A percentile compares a stretch with the other conserved stretches of the same genome.
Conservation (phyloP, 1,140 invertebrate species). For the Coelopa frigida region DNA sequence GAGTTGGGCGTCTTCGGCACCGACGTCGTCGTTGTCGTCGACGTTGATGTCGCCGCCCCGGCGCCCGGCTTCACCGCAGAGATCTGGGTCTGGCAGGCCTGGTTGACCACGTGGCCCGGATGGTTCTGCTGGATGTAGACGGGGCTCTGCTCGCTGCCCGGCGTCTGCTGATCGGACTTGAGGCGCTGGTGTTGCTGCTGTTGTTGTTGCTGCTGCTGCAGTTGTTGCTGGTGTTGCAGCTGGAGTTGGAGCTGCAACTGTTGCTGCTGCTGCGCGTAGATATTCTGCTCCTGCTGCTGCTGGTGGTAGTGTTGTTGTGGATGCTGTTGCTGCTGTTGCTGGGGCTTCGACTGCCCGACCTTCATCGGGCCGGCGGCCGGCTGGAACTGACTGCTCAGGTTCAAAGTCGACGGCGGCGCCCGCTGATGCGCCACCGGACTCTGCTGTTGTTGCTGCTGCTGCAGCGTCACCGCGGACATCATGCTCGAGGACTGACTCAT, state of each 20-base stretch:
- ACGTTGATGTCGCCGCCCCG: slow-evolving; percentile 6
- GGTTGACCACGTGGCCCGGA: slow-evolving; percentile 42
- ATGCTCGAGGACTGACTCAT: slow-evolving; percentile 41
- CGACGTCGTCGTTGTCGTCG: slow-evolving; percentile 36
- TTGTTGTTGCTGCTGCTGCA: slow-evolving; percentile 23
- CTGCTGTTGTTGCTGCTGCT: slow-evolving; percentile 15
- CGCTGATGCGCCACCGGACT: slow-evolving; percentile 21
- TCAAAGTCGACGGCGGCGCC: slow-evolving; percentile 36
- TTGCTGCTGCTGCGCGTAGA: slow-evolving; percentile 21
- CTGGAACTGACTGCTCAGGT: slow-evolving; percentile 36
- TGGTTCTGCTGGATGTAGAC: slow-evolving; percentile 44
- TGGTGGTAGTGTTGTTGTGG: slow-evolving; percentile 35
- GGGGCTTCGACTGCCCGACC: slow-evolving; percentile 24
- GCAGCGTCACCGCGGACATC: slow-evolving; percentile 29
- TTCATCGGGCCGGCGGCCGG: slow-evolving; percentile 35
- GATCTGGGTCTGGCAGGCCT: slow-evolving; percentile 43
- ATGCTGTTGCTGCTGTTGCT: slow-evolving; percentile 18
- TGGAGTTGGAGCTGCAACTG: slow-evolving; percentile 16
- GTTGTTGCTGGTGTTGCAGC: slow-evolving; percentile 27
- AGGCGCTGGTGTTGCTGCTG: slow-evolving; percentile 39
- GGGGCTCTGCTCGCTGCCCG: slow-evolving; percentile 38
- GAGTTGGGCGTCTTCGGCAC: slow-evolving; percentile 37
- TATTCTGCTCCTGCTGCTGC: slow-evolving; percentile 28
- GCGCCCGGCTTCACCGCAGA: slow-evolving; percentile 24
- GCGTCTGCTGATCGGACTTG: slow-evolving; percentile 28